Evolutionary conservation across 2,113 vertebrate genomes (phyloP), one percentile per base, ranked within the genome.

Genomic region (Charina bottae): DNA sequence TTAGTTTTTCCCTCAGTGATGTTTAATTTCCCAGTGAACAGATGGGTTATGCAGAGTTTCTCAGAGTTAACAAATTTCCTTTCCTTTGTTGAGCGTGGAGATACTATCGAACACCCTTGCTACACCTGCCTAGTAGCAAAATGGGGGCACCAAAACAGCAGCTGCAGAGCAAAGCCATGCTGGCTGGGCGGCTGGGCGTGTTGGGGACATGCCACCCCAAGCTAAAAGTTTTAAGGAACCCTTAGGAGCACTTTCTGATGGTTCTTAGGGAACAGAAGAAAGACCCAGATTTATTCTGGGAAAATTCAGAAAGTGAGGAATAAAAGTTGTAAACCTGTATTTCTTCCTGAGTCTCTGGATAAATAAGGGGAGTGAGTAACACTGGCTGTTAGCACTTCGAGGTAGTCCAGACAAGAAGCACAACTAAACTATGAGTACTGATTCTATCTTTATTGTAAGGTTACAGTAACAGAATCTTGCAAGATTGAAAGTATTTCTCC

Each of bases 21-120:
- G 46, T 23, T 85, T 92, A 49, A 58, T 91, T 94, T 93, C 90
- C 78, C 15, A 54, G 37, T 46, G 10, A 93, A 78, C 85, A 89
- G 89, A 92, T 60, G 37, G 54, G 58, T 49, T 13, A 64, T 28
- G 78, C 64, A 24, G 24, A 68, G 83, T 87, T 85, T 0, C 0
- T 87, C 21, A 6, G 88, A 60, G 13, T 19, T 46, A 64, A 64
- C 6, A 37, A 23, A 6, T 11, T 88, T 87, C 37, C 1, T 83
- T 37, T 5, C 8, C 17, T 91, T 62, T 37, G 24, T 42, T 19
- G 54, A 19, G 56, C 68, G 2, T 15, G 19, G 49, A 72, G 64
- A 23, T 53, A 8, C 3, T 89, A 64, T 78, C 54, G 28, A 4
- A 33, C 62, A 26, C 6, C 23, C 13, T 23, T 17, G 24, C n/a